Evolutionary conservation across 2,113 vertebrate genomes (phyloP).

Genomic region (Oxygymnocypris stewartii): DNA sequence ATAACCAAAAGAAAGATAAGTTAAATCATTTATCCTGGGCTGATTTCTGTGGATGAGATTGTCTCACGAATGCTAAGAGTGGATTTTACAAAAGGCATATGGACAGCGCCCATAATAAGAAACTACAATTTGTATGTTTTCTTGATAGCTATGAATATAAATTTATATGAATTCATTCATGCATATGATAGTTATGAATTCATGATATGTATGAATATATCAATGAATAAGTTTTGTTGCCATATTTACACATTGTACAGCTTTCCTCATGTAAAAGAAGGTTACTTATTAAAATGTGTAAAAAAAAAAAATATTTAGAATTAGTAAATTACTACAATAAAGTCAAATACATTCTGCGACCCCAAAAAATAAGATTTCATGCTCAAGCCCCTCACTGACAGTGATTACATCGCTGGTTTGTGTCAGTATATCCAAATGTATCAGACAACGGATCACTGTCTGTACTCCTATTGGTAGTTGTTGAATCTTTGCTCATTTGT

Average conservation of each 20-base stretch:
- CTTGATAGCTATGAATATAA: not conserved
- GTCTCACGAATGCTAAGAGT: constrained; percentile 6
- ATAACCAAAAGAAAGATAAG: constrained; percentile 29
- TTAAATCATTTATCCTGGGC: not conserved
- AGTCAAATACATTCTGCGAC: not conserved
- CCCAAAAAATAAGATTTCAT: not conserved
- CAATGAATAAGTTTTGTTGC: too few species aligned
- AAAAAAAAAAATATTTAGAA: not conserved
- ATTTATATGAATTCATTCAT: too few species aligned
- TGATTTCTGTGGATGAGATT: constrained; percentile 12
- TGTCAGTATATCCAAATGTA: not conserved
- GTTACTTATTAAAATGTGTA: not conserved
- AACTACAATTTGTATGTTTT: not conserved
- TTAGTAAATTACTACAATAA: not conserved
- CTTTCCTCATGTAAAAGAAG: too few species aligned
- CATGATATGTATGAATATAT: too few species aligned
- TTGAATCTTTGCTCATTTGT: not conserved
- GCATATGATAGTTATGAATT: too few species aligned
- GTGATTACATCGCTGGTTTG: not conserved
- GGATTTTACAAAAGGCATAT: not conserved
- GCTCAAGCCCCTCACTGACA: not conserved
- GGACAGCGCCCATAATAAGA: not conserved
- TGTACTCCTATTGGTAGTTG: not conserved
- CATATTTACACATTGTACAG: too few species aligned
- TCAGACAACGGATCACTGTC: not conserved